Percentiles rank a stretch among this genome's conserved stretches.
phyloP scores from a whole-genome alignment of 2,797 vertebrate species.

The Platyrinchus mystaceus region DNA sequence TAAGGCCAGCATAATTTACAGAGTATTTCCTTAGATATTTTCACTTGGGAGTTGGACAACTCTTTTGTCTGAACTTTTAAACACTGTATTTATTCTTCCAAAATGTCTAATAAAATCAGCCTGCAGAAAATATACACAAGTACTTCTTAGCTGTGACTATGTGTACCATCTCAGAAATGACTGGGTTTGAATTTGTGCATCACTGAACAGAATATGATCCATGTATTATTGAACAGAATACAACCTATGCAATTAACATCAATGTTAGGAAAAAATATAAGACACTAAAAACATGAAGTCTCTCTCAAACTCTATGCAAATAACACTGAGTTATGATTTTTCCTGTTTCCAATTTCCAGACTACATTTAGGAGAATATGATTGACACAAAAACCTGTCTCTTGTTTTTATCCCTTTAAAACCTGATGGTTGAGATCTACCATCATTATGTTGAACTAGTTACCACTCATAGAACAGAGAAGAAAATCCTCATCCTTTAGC shows the following conservation, averaged over 20 bases:
- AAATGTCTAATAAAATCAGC: background rate
- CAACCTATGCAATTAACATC: background rate
- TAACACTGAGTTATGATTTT: background rate
- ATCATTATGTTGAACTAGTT: background rate
- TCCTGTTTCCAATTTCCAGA: background rate
- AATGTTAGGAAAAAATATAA: background rate
- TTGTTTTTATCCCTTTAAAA: background rate
- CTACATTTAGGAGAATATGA: background rate
- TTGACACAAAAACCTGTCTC: background rate
- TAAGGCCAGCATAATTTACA: background rate
- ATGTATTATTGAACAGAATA: background rate
- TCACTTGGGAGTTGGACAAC: background rate
- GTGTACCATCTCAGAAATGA: background rate
- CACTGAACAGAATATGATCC: background rate
- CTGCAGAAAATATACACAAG: background rate
- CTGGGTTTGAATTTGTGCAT: background rate
- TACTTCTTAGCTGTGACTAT: background rate
- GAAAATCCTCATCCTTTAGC: background rate
- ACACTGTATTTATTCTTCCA: background rate
- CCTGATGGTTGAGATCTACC: background rate
- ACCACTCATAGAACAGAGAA: background rate
- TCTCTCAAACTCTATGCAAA: background rate
- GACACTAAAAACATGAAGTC: rapidly evolving
- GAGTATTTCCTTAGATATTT: background rate
- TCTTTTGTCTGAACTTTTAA: background rate